These are phyloP conservation scores for Xestia xanthographa DNA, from an alignment of 2,888 invertebrate species.

Conservation along the genomic window DNA sequence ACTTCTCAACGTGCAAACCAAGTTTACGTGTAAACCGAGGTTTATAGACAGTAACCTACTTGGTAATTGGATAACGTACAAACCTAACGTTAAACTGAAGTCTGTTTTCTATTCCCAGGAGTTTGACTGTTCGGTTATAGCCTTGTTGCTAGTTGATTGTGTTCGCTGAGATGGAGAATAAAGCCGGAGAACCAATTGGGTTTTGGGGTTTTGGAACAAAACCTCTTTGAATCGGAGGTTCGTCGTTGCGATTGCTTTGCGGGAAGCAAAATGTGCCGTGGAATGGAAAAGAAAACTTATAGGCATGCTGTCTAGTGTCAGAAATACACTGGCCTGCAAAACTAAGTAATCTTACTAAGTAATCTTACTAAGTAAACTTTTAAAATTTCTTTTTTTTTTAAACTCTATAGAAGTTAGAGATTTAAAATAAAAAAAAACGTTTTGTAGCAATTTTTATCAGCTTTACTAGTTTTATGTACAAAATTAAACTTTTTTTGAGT, in stretches of 20 bases:
- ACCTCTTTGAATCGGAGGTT: constrained; percentile 33
- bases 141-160: constrained; percentile 46
- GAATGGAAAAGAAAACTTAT: background rate
- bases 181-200: constrained; percentile 39
- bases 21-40: constrained; percentile 37
- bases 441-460: too few species aligned
- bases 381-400: too few species aligned
- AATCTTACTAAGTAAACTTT: too few species aligned
- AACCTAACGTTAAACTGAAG: constrained; percentile 41
- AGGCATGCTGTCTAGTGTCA: background rate
- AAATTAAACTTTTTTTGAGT: too few species aligned
- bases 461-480: too few species aligned
- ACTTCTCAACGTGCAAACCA: constrained; percentile 24
- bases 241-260: constrained; percentile 22
- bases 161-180: constrained; percentile 48
- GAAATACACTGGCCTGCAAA: too few species aligned
- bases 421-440: too few species aligned
- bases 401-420: too few species aligned
- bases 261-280: background rate
- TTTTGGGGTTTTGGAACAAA: constrained; percentile 29
- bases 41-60: constrained; percentile 25
- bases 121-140: constrained; percentile 19
- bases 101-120: constrained; percentile 47
- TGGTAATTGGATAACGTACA: constrained; percentile 52
- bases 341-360: too few species aligned